Base-by-base conservation (phyloP, 2,888 invertebrate genomes). In the Macaria liturata region DNA sequence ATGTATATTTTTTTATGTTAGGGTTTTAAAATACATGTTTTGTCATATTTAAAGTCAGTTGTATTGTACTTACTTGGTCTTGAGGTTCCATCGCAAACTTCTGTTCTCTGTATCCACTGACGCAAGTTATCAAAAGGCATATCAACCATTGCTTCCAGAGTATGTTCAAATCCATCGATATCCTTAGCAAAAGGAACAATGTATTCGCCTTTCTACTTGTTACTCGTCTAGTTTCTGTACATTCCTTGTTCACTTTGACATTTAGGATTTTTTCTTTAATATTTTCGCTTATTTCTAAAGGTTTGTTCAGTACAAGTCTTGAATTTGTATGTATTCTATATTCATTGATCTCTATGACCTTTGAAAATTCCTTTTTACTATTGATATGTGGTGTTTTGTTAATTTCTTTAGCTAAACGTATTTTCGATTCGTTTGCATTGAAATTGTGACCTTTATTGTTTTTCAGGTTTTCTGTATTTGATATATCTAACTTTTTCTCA, bases 41-140 rank as follows among this genome's bases (percentile, higher is more conserved):
- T 20, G 20, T 2, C 20, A 20, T 20, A 20, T 20, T 20, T 20
- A 20, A 20, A 20, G 20, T 1, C 20, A 20, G 20, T 20, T 20
- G 1, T 2, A 20, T 20, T 20, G 20, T 20, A 68, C 81, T 79
- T 59, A 91, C 91, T 86, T 91, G 91, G 76, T 91, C 91, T 60
- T 91, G 90, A 0, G 91, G 91, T 46, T 91, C 91, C 30, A 91
- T 88, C 0, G 90, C 91, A 67, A 91, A 91, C 64, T 84, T 84
- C 72, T 91, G 91, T 53, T 90, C 90, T 49, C 75, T 82, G 57
- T 76, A 76, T n/a, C 79, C 87, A 74, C 70, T 72, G 46, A 80
- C 85, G 66, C 68, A 71, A 69, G 70, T 72, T 59, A 80, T 52
- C 61, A 84, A 67, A 45, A 83, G 46, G 49, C 81, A 68, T 47